Evolutionary conservation across 2,888 invertebrate species (phyloP), one percentile per base, ranked within the genome.

Genomic region (Philereme vetulata): DNA sequence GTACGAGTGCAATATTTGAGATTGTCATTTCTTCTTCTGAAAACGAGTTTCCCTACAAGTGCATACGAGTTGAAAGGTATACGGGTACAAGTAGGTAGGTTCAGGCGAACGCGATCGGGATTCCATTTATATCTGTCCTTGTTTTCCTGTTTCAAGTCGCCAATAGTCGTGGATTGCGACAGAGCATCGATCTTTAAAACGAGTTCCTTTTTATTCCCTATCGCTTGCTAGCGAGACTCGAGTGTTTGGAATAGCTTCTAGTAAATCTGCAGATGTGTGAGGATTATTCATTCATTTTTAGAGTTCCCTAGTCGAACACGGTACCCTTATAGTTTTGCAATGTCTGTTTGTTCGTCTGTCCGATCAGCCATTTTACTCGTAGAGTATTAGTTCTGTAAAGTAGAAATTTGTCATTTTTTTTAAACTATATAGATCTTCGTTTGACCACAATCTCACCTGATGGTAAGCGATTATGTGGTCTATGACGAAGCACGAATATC

Each of bases 121-220:
- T 84, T 82, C 82, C 84, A 82, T 82, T 83, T 84, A 80, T 83
- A 80, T 78, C 77, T 81, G 79, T 77, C 76, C 77, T 77, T 77
- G 83, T 84, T 86, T 86, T 85, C 85, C 85, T 86, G 85, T 82
- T 78, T 72, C 75, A 73, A 74, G 65, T 76, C 75, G 64, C 78
- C 9, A 10, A 11, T 6, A 72, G 66, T 67, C 63, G 65, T 62
- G 54, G 48, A 66, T 70, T 69, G 70, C 71, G 60, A 61, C 65
- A 62, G 71, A 67, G 67, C 71, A 66, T 67, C 72, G 70, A 68
- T 70, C 72, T 66, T 60, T 48, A 62, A 55, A 60, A 59, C 61
- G 34, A 44, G 51, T 61, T 57, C 47, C 51, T 53, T 56, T 21
- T 58, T 50, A 61, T 61, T 64, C 45, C 52, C 46, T 46, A 51